These are phyloP conservation scores for Catostomus latipinnis DNA, from an alignment of 2,797 vertebrate species.

Conservation along the genomic window DNA sequence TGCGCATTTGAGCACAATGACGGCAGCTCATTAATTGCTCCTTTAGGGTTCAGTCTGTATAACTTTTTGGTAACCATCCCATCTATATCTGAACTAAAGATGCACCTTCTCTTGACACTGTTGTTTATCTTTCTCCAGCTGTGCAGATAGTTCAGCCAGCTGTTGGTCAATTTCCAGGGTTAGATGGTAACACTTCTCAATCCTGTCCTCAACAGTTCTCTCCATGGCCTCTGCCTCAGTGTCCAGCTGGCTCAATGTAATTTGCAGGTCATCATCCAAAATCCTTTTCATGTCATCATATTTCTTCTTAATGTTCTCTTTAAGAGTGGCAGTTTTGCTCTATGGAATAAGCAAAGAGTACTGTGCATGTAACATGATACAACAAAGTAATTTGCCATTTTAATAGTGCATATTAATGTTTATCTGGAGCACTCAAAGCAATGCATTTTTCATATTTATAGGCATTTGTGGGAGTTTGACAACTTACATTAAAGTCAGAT, in stretches of 20 bases:
- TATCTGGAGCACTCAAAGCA: not conserved
- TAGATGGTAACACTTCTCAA: slow-evolving; percentile 75
- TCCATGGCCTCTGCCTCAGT: slow-evolving; percentile 77
- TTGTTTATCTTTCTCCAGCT: slow-evolving; percentile 46
- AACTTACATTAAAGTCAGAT: slow-evolving; percentile 73
- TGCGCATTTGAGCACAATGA: too few relatives aligned
- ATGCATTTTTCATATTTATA: not conserved
- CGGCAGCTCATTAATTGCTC: too few relatives aligned
- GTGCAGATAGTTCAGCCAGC: slow-evolving; percentile 65
- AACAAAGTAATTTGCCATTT: not conserved
- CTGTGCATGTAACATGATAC: not conserved
- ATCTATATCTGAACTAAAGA: too few relatives aligned
- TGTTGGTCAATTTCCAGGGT: slow-evolving; percentile 78
- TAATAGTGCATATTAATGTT: not conserved
- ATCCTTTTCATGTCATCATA: slow-evolving; percentile 77
- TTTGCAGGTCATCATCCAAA: slow-evolving; percentile 76
- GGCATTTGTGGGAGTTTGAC: slow-evolving; percentile 57
- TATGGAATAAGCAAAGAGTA: slow-evolving; percentile 49
- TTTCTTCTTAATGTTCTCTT: slow-evolving; percentile 72
- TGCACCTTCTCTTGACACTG: slow-evolving; percentile 48
- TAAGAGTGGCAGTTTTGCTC: slow-evolving; percentile 74
- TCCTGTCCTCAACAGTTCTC: slow-evolving; percentile 70
- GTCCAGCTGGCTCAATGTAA: slow-evolving; percentile 77
- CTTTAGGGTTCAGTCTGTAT: too few relatives aligned
- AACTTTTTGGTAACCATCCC: too few relatives aligned